Evolutionary conservation across 2,888 invertebrate genomes (phyloP), one percentile per base, ranked within the genome.

Genomic region (Netelia inedita): DNA sequence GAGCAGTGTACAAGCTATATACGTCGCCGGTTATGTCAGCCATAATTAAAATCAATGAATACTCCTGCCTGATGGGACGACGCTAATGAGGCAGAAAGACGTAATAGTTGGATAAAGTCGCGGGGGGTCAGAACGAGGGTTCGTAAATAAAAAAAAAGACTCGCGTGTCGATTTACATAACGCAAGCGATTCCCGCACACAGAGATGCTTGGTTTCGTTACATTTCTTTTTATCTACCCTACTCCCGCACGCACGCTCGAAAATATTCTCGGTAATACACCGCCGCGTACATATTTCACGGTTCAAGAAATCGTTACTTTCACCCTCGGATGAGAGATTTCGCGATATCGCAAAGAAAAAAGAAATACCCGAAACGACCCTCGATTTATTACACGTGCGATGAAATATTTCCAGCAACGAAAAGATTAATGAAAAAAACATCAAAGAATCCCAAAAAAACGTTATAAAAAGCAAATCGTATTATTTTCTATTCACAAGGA

Each of bases 21-120:
- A 46, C 14, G 46, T 46, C 14, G 46, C 0, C 46, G 10, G 19
- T 66, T 10, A 43, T 41, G 55, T 66, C 46, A 43, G 9, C 35
- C 41, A 66, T n/a, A 72, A 59, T 16, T 66, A 11, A 53, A 78
- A 78, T 74, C 66, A 68, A 73, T 73, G 28, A 46, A 61, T 72
- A 53, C 61, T 21, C 16, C 61, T 66, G 65, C 46, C 66, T 53
- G 65, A 53, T 55, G 19, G 41, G n/a, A 43, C 21, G 46, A 53
- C 53, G 43, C 19, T 65, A 69, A 74, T 63, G 74, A 61, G 53
- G 46, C 35, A 46, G 35, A 79, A 83, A 69, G 61, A 78, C 78
- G 68, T 66, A 66, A 65, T 59, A 23, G 50, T 14, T 43, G 66
- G 75, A 66, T 75, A 55, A 75, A 55, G 55, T 43, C 21, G n/a